Evolutionary conservation across 2,888 invertebrate species (phyloP).

Genomic region (Julus scanicus): DNA sequence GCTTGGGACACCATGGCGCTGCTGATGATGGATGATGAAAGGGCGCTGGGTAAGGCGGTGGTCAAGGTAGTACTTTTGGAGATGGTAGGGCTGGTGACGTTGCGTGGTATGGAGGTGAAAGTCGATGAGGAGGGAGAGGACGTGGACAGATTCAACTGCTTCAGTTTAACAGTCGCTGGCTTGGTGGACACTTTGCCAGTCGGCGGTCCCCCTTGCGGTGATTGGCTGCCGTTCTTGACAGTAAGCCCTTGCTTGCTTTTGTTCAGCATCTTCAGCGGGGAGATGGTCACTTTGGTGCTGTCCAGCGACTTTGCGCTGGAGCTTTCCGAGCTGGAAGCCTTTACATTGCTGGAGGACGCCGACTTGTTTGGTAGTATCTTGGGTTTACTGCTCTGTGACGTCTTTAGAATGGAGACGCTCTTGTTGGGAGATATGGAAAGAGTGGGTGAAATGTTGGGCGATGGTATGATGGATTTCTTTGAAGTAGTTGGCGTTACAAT

Average conservation of each 20-base stretch:
- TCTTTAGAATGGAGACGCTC: slow-evolving; percentile 57
- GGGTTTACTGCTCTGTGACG: slow-evolving; percentile 56
- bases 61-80: slow-evolving; percentile 38
- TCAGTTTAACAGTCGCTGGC: slow-evolving; percentile 59
- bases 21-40: slow-evolving; percentile 55
- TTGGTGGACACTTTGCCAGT: slow-evolving; percentile 58
- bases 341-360: slow-evolving; percentile 55
- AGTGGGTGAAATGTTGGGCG: slow-evolving; percentile 54
- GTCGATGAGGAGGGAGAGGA: slow-evolving; percentile 56
- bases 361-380: slow-evolving; percentile 55
- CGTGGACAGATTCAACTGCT: slow-evolving; percentile 59
- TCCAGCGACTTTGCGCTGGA: slow-evolving; percentile 52
- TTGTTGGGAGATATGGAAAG: slow-evolving; percentile 56
- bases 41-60: not conserved
- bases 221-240: slow-evolving; percentile 57
- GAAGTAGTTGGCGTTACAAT: slow-evolving; percentile 51
- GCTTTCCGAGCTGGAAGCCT: slow-evolving; percentile 57
- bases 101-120: slow-evolving; percentile 54
- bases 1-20: slow-evolving; percentile 56
- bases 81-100: slow-evolving; percentile 19
- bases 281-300: slow-evolving; percentile 58
- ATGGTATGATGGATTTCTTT: slow-evolving; percentile 50
- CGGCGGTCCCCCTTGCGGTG: slow-evolving; percentile 48
- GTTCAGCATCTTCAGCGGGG: slow-evolving; percentile 59
- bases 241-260: slow-evolving; percentile 60